Evolutionary conservation across 2,113 vertebrate genomes (phyloP), one percentile per base, ranked within the genome.

Genomic region (Lepus timidus): DNA sequence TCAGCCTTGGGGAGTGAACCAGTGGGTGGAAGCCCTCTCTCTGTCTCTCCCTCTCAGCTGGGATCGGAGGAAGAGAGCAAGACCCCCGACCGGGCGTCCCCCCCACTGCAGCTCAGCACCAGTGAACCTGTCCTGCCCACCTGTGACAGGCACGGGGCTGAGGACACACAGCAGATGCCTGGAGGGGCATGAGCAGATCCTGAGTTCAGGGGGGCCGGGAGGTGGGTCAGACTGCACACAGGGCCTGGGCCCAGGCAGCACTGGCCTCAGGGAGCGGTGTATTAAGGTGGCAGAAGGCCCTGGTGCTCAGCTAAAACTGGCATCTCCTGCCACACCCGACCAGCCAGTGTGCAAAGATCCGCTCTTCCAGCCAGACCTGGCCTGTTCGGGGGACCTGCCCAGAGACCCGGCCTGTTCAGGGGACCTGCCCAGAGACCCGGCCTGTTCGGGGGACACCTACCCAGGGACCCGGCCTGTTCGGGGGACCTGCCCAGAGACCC

Each of bases 241-340:
- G 44, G 0, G 5, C 55, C 14, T 22, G 19, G 19, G 12, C 36
- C 67, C 3, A 7, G 27, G 39, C 49, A 52, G 25, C 39, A 14
- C 4, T 7, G 33, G 64, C 23, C 64, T 29, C n/a, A 0, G 2
- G 0, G 17, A 3, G 13, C 36, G 31, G 3, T 23, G 12, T 0
- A 1, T 20, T 5, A 20, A 78, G n/a, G 67, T 25, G 22, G 62
- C 62, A 39, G 70, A 20, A 16, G 65, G 65, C 25, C 1, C 44
- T 44, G 55, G 55, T 58, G 3, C 17, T 19, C 55, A 16, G 14
- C 14, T 58, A 16, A 58, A 58, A 19, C 55, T 11, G 11, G 17
- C 27, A 58, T 58, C 68, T 4, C 0, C 33, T 3, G 36, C 33
- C 2, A 1, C 0, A 39, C 52, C 62, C 31, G 19, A 25, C 10